These are phyloP conservation scores for Urocynchramus pylzowi DNA, from an alignment of 2,113 vertebrate genomes.

Conservation along the genomic window DNA sequence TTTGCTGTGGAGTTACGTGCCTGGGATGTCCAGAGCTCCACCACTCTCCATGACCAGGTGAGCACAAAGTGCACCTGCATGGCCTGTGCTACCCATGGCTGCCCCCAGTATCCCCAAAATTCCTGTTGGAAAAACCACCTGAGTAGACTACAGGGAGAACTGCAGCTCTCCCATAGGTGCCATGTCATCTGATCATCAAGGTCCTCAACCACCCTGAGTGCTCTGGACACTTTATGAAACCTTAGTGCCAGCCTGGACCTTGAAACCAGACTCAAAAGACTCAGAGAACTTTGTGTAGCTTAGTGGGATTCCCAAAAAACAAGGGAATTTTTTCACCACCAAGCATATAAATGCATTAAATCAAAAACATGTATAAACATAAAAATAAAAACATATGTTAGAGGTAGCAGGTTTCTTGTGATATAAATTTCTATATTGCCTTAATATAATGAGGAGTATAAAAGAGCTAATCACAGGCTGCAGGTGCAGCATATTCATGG, in stretches of 20 bases:
- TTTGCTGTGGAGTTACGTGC: rapidly evolving
- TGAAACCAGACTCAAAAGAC: neutral
- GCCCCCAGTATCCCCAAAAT: neutral
- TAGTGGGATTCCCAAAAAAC: neutral
- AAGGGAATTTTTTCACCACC: neutral
- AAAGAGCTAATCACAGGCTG: neutral
- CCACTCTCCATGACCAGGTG: neutral
- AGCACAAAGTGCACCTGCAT: neutral
- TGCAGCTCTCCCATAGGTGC: neutral
- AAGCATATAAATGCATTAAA: neutral
- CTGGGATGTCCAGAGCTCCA: neutral
- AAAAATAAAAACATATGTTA: neutral
- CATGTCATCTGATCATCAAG: rapidly evolving
- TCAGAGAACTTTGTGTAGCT: neutral
- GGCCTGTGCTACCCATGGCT: rapidly evolving
- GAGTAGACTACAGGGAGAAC: neutral
- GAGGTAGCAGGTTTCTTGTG: neutral
- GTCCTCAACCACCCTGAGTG: neutral
- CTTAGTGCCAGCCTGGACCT: rapidly evolving
- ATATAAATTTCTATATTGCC: neutral
- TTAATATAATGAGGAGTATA: neutral
- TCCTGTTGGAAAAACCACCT: neutral
- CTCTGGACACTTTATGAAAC: neutral
- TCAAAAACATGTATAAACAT: neutral
- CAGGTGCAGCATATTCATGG: neutral